A percentile compares a stretch with the other conserved stretches of the same genome.
Evolutionary conservation across 2,888 invertebrate genomes (phyloP).

Genomic region (Agonum fuliginosum): DNA sequence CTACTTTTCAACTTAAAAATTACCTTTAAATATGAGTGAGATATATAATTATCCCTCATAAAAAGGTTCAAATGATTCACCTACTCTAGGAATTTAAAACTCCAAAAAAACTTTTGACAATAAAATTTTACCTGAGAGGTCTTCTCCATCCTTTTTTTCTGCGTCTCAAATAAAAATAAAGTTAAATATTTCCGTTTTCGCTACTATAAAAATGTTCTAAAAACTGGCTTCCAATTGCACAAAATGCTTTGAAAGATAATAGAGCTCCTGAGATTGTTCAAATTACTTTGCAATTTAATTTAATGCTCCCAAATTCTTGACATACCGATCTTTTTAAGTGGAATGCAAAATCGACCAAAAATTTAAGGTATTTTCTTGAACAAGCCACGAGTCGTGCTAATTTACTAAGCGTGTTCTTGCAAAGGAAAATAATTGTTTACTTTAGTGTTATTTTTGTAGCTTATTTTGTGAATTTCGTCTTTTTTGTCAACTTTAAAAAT

Average conservation of each 20-base stretch:
- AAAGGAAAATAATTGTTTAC: background rate
- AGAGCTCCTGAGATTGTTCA: slow-evolving; percentile 20
- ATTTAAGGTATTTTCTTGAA: slow-evolving; percentile 34
- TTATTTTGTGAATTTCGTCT: background rate
- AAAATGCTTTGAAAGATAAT: slow-evolving; percentile 13
- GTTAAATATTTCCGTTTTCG: background rate
- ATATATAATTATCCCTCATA: slow-evolving; percentile 37
- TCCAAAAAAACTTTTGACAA: slow-evolving; percentile 17
- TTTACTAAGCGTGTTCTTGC: slow-evolving; percentile 33
- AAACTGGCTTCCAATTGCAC: background rate
- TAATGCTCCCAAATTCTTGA: slow-evolving; percentile 25
- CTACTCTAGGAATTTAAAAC: background rate
- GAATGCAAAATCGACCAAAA: slow-evolving; percentile 47
- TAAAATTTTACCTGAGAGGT: slow-evolving; percentile 30
- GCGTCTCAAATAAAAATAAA: slow-evolving; percentile 11
- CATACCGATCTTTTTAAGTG: slow-evolving; percentile 25
- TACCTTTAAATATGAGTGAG: slow-evolving; percentile 1
- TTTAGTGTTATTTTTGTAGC: background rate
- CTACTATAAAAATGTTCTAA: slow-evolving; percentile 3
- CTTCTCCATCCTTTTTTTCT: background rate
- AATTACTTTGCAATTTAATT: slow-evolving; percentile 19
- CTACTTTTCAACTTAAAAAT: slow-evolving; percentile 15
- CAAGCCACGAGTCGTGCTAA: slow-evolving; percentile 27
- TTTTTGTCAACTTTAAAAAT: no score
- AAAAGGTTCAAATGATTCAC: background rate